phyloP scores from a whole-genome alignment of 2,888 invertebrate species.

The Colostygia pectinataria region DNA sequence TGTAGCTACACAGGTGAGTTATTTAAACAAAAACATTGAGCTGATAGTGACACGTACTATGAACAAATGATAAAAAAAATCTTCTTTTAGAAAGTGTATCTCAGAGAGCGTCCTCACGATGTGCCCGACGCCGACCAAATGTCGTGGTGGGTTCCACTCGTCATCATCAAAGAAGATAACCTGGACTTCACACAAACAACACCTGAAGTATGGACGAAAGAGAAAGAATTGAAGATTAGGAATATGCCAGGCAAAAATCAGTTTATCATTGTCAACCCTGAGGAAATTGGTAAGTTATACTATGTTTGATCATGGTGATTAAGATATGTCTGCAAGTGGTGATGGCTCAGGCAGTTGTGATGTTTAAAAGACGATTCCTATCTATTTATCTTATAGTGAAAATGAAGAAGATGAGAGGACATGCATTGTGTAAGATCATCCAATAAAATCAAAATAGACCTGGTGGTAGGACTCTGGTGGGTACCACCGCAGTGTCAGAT shows the following conservation, averaged over 20 bases:
- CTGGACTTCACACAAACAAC: conserved; percentile 83
- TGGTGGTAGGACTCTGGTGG: too few species aligned
- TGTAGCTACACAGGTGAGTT: conserved; percentile 84
- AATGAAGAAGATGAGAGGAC: too few species aligned
- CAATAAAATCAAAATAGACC: too few species aligned
- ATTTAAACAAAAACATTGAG: neutral
- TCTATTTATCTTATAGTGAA: too few species aligned
- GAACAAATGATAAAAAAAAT: too few species aligned
- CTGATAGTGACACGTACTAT: too few species aligned
- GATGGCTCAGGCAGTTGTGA: too few species aligned
- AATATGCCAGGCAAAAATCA: conserved; percentile 82
- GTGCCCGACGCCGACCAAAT: conserved; percentile 87
- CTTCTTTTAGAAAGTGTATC: conserved; percentile 84
- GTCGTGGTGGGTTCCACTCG: conserved; percentile 89
- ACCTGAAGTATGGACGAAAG: conserved; percentile 86
- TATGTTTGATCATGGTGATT: neutral
- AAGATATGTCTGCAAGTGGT: too few species aligned
- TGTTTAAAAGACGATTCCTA: too few species aligned
- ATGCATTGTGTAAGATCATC: too few species aligned
- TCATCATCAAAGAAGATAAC: conserved; percentile 82
- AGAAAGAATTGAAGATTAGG: conserved; percentile 76
- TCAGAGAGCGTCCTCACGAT: conserved; percentile 88
- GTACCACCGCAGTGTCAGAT: too few species aligned
- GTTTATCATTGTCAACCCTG: conserved; percentile 91
- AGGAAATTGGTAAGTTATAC: conserved; percentile 87